Evolutionary conservation across 37 sponge, comb jelly and placozoan species (phyloP).

Genomic region (Beroe ovata): DNA sequence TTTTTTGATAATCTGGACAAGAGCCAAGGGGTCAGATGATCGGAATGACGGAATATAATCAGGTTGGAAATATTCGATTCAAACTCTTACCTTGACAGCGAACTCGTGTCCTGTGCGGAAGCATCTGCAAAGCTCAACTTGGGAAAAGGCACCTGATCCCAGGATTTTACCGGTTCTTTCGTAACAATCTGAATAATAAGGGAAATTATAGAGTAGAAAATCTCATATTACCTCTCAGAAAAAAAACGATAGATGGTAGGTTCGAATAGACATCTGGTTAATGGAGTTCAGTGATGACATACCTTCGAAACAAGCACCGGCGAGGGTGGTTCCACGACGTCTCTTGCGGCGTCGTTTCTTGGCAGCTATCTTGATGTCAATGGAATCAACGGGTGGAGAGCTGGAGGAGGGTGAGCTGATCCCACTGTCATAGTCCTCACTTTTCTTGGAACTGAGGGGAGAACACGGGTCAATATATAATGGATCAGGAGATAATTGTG

Average conservation of each 20-base stretch:
- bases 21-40: too few species aligned
- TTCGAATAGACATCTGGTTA: too few species aligned
- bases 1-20: slow-evolving; percentile 55
- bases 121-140: slow-evolving; percentile 63
- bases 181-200: slow-evolving; percentile 66
- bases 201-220: too few species aligned
- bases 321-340: slow-evolving; percentile 64
- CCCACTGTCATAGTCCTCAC: slow-evolving; percentile 45
- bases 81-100: slow-evolving; percentile 60
- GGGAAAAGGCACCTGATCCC: slow-evolving; percentile 60
- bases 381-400: slow-evolving; percentile 34
- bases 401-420: slow-evolving; percentile 62
- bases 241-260: too few species aligned
- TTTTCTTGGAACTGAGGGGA: slow-evolving; percentile 35
- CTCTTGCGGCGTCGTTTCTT: slow-evolving; percentile 56
- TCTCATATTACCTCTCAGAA: too few species aligned
- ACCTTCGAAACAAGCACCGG: slow-evolving; percentile 60
- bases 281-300: too few species aligned
- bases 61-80: too few species aligned
- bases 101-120: slow-evolving; percentile 51
- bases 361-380: slow-evolving; percentile 62
- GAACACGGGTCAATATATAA: not conserved
- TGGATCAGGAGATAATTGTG: too few species aligned
- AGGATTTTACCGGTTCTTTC: slow-evolving; percentile 62
- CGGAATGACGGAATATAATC: too few species aligned